phyloP scores from a whole-genome alignment of 2,797 vertebrate species.

The Rhynchotus rufescens region DNA sequence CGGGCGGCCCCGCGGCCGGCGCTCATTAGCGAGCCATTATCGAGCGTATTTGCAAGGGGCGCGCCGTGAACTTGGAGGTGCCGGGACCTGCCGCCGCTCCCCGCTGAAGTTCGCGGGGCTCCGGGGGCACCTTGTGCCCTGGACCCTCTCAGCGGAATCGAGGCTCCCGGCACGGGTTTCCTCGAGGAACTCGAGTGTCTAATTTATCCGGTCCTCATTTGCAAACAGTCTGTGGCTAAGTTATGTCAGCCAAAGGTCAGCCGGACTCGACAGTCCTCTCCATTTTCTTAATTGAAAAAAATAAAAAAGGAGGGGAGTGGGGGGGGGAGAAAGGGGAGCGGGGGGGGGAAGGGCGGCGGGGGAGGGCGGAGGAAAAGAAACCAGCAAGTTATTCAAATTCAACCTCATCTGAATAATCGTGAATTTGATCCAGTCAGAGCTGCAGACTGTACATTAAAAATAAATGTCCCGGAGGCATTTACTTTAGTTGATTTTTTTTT shows the following conservation, averaged over 20 bases:
- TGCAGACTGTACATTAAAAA: constrained; percentile 59
- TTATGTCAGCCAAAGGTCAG: constrained; percentile 78
- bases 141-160: constrained; percentile 47
- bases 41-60: not conserved
- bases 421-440: constrained; percentile 60
- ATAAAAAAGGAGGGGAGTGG: too few species aligned
- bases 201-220: constrained; percentile 74
- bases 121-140: constrained; percentile 1
- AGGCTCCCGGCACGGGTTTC: constrained; percentile 32
- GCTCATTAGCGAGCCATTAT: not conserved
- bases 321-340: not conserved
- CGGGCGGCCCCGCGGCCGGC: not conserved
- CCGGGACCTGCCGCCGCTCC: not conserved
- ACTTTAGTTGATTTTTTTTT: not conserved
- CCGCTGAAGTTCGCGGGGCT: not conserved
- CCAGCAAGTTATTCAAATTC: constrained; percentile 49
- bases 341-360: not conserved
- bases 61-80: not conserved
- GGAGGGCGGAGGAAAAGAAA: not conserved
- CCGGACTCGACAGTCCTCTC: constrained; percentile 55
- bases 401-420: constrained; percentile 59
- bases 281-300: constrained; percentile 31
- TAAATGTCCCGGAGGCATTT: constrained; percentile 57
- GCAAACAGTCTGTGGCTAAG: constrained; percentile 55
- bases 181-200: constrained; percentile 56